Percentiles rank a stretch among this genome's conserved stretches.
Conservation (phyloP, 1,140 invertebrate species). For the Eriocheir sinensis region DNA sequence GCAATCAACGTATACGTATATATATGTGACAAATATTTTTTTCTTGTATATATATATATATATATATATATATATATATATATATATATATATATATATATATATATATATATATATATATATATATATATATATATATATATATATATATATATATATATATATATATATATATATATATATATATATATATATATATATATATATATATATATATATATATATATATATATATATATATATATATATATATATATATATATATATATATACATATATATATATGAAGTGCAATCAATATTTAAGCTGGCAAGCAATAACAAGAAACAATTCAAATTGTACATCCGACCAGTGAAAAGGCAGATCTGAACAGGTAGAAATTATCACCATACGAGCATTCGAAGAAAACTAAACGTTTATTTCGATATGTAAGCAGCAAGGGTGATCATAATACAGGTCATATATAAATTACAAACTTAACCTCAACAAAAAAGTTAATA, state of each 20-base stretch:
- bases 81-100: slow-evolving; percentile 58
- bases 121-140: slow-evolving; percentile 51
- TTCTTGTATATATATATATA: slow-evolving; percentile 35
- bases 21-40: not conserved
- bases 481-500: too few relatives aligned
- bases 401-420: not conserved
- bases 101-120: slow-evolving; percentile 44
- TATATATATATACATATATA: slow-evolving; percentile 50
- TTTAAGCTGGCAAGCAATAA: too few relatives aligned
- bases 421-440: too few relatives aligned
- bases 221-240: slow-evolving; percentile 57
- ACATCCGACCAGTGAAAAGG: not conserved
- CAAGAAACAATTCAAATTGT: not conserved
- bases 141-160: slow-evolving; percentile 35
- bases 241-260: slow-evolving; percentile 48
- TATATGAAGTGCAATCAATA: too few relatives aligned
- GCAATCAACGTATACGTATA: not conserved
- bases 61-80: slow-evolving; percentile 52
- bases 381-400: not conserved
- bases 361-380: not conserved
- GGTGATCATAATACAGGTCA: too few relatives aligned
- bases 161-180: slow-evolving; percentile 51
- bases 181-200: slow-evolving; percentile 49
- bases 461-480: too few relatives aligned
- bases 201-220: slow-evolving; percentile 55